Evolutionary conservation across 2,888 invertebrate genomes (phyloP), one percentile per base, ranked within the genome.

Genomic region (Acleris cristana): DNA sequence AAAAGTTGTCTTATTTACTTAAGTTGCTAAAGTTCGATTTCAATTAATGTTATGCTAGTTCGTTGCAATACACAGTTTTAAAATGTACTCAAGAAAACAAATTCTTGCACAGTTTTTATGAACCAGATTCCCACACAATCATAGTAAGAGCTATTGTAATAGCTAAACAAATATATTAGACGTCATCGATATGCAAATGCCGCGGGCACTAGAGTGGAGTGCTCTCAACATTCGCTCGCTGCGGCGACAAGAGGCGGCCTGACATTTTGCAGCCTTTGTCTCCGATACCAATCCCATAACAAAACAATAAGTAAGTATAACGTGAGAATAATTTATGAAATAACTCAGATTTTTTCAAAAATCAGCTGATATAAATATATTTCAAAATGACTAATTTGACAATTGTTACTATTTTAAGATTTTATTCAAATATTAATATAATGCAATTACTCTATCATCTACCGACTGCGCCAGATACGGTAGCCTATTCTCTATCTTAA

Each of bases 141-240:
- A 58, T 48, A 48, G 26, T 21, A 56, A 51, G 51, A 12, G 66
- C 58, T 44, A 54, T 67, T 62, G 53, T 66, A 56, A 64, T 64
- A 40, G 40, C 4, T 40, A 62, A 64, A 59, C 65, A 70, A 68
- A 65, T 54, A 54, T 53, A 62, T 69, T 61, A 68, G 61, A 76
- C 78, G 83, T 80, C 81, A 89, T 82, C 88, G 91, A 89, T 92
- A 92, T 92, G 91, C 91, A 92, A 92, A 92, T 87, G 86, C 81
- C 81, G 80, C 78, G 75, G 30, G 55, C 76, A 79, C 76, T 80
- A 74, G 69, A 72, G 69, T 82, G 72, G 77, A 91, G 90, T 79
- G 85, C 86, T 78, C 89, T 87, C 74, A 67, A 82, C 71, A 74
- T 71, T 77, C 57, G 71, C 75, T 75, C 70, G 74, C 77, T 71